Base-by-base conservation (phyloP, 2,888 invertebrate genomes). In the Hyppa rectilinea region DNA sequence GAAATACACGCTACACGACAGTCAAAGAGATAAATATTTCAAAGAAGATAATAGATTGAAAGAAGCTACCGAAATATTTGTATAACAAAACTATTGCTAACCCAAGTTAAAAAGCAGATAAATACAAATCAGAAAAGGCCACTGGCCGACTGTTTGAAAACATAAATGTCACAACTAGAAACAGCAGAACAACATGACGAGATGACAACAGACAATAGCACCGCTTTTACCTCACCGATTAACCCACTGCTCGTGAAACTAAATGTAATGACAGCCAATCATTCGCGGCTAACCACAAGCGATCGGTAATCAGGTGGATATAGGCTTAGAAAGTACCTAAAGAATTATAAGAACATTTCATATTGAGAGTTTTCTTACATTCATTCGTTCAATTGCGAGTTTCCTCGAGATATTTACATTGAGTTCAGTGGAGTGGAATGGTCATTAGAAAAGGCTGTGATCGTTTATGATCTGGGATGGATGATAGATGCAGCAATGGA, bases 191-290 rank as follows among this genome's bases (percentile, higher is more conserved):
- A 17, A 26, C 64, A 50, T 50, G 58, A 67, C 40, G 34, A 64
- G 40, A 71, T 56, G 64, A 63, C 62, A 72, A 47, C 49, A 38
- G 49, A 75, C 62, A 74, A 66, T 64, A 62, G 36, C 45, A 43
- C 53, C 50, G 76, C 76, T 76, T 77, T 71, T 63, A 71, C 68
- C 53, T 47, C 60, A 66, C 60, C 73, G 60, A 83, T 78, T 82
- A 83, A 82, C 82, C 83, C 65, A 82, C 55, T 83, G 68, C 59
- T 63, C 77, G 80, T 65, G 69, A 71, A 72, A 76, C 68, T 80
- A 71, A 80, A 73, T 47, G 34, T 67, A 74, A 77, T 68, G 64
- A 65, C 72, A 69, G 61, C n/a, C 56, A 67, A 71, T 73, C 61
- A 53, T 72, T 77, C 68, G 67, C 68, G 79, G 81, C 56, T 53